Evolutionary conservation across 1,140 invertebrate genomes (phyloP).

Genomic region (Orchestia grillus): DNA sequence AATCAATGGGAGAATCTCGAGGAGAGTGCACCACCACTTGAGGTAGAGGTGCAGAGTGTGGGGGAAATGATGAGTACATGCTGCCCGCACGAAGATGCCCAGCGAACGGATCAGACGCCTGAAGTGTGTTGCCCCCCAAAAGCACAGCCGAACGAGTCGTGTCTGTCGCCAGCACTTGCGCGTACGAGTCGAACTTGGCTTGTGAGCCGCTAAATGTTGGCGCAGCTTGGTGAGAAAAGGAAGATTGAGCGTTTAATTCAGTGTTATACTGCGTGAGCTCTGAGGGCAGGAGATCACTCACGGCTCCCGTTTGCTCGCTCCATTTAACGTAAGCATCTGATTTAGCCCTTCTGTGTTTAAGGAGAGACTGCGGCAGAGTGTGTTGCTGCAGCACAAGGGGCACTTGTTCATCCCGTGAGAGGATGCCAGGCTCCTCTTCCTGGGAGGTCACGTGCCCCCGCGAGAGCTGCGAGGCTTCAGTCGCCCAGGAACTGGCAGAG

Average conservation of each 20-base stretch:
- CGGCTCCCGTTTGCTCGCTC: not conserved
- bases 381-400: constrained; percentile 10
- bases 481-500: not conserved
- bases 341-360: constrained; percentile 18
- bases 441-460: not conserved
- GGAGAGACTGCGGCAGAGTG: not conserved
- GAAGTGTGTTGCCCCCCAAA: not conserved
- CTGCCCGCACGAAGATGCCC: not conserved
- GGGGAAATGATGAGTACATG: not conserved
- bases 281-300: not conserved
- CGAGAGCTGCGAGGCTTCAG: not conserved
- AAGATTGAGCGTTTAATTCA: not conserved
- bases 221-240: not conserved
- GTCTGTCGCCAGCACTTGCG: not conserved
- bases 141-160: not conserved
- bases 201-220: not conserved
- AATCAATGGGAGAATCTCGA: constrained; percentile 27
- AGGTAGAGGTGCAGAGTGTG: not conserved
- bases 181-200: not conserved
- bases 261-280: constrained; percentile 14
- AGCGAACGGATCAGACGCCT: not conserved
- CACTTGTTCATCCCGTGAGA: not conserved
- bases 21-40: constrained; percentile 38
- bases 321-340: constrained; percentile 4
- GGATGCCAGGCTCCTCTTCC: not conserved